Percentiles rank a stretch among this genome's conserved stretches.
These are phyloP conservation scores for Pyralis farinalis DNA, from an alignment of 2,888 invertebrate genomes.

Conservation along the genomic window DNA sequence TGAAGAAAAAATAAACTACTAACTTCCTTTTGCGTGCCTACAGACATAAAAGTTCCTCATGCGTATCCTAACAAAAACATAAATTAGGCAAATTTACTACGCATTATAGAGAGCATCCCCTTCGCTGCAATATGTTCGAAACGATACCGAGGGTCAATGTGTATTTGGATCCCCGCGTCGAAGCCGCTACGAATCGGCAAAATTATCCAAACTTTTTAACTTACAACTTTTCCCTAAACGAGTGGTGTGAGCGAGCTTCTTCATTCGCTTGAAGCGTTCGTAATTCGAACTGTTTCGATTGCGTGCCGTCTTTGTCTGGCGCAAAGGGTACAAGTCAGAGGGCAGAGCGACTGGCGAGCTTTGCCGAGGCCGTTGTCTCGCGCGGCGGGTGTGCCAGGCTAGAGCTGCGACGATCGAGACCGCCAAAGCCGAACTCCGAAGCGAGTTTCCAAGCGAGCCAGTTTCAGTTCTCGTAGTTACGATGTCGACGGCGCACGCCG, in stretches of 20 bases:
- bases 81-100: slow-evolving; percentile 76
- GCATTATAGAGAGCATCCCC: slow-evolving; percentile 73
- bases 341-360: slow-evolving; percentile 36
- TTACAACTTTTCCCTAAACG: slow-evolving; percentile 72
- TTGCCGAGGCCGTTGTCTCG: slow-evolving; percentile 20
- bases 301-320: slow-evolving; percentile 53
- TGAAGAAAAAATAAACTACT: slow-evolving; percentile 57
- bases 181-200: slow-evolving; percentile 57
- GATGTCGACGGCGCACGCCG: slow-evolving; percentile 66
- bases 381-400: slow-evolving; percentile 44
- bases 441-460: slow-evolving; percentile 21
- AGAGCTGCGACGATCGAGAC: slow-evolving; percentile 29
- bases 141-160: slow-evolving; percentile 70
- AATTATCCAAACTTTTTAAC: slow-evolving; percentile 79
- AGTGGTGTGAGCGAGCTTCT: slow-evolving; percentile 53
- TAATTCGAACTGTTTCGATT: slow-evolving; percentile 31
- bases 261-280: slow-evolving; percentile 54
- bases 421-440: slow-evolving; percentile 7
- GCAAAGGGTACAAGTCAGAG: slow-evolving; percentile 29
- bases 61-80: slow-evolving; percentile 77
- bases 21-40: slow-evolving; percentile 75
- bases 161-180: slow-evolving; percentile 62
- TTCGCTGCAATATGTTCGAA: slow-evolving; percentile 75
- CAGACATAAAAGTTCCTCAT: slow-evolving; percentile 75
- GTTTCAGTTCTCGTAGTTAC: slow-evolving; percentile 63